These are phyloP conservation scores for Microctonus hyperodae DNA, from an alignment of 2,888 invertebrate genomes.

Conservation along the genomic window DNA sequence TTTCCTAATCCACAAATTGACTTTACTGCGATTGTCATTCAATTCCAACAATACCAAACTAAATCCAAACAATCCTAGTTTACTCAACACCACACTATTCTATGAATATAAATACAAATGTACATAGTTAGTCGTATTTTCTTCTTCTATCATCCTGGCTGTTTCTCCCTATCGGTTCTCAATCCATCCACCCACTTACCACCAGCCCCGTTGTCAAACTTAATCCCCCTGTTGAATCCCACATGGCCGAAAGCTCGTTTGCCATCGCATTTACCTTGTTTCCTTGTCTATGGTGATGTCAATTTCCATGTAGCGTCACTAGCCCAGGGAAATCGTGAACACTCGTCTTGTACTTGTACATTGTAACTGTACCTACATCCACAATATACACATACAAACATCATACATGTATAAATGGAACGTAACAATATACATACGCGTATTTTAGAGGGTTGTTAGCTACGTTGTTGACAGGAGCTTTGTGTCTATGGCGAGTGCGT, in stretches of 20 bases:
- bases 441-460: conserved; percentile 23
- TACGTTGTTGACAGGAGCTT: conserved; percentile 16
- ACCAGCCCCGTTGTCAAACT: conserved; percentile 13
- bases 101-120: too few relatives aligned
- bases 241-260: conserved; percentile 13
- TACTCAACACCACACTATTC: too few relatives aligned
- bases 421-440: conserved; percentile 5
- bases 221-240: conserved; percentile 16
- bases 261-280: conserved; percentile 17
- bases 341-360: not conserved
- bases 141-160: too few relatives aligned
- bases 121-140: too few relatives aligned
- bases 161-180: too few relatives aligned
- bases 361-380: not conserved
- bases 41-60: too few relatives aligned
- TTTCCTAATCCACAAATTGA: too few relatives aligned
- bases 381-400: conserved; percentile 1
- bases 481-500: not conserved
- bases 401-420: not conserved
- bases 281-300: not conserved
- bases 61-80: too few relatives aligned
- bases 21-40: too few relatives aligned
- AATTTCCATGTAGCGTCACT: conserved; percentile 6
- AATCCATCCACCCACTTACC: not conserved
- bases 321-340: not conserved